These are phyloP conservation scores for Carcinoscorpius rotundicauda DNA, from an alignment of 1,140 invertebrate species.

Conservation along the genomic window DNA sequence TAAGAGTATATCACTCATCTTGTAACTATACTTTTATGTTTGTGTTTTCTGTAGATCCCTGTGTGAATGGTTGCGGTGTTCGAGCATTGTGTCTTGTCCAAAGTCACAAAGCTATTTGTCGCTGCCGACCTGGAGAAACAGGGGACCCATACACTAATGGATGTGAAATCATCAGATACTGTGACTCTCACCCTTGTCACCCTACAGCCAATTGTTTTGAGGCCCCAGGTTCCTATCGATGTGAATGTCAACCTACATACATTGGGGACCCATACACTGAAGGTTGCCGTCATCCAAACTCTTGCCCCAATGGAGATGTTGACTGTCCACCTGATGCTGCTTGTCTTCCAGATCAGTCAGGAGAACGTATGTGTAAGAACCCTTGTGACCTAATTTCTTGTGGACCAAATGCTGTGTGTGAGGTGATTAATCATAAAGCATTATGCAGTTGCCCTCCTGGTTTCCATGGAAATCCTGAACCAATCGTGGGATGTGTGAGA, in stretches of 20 bases:
- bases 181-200: slow-evolving; percentile 67
- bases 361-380: slow-evolving; percentile 63
- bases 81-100: slow-evolving; percentile 79
- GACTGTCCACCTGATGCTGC: slow-evolving; percentile 60
- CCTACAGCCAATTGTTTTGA: slow-evolving; percentile 60
- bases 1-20: slow-evolving; percentile 56
- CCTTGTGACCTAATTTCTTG: slow-evolving; percentile 62
- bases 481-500: slow-evolving; percentile 57
- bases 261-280: slow-evolving; percentile 58
- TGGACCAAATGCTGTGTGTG: slow-evolving; percentile 61
- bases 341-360: slow-evolving; percentile 47
- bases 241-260: slow-evolving; percentile 58
- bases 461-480: slow-evolving; percentile 48
- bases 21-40: slow-evolving; percentile 53
- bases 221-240: slow-evolving; percentile 46
- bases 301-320: slow-evolving; percentile 50
- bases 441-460: slow-evolving; percentile 57
- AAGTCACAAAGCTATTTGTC: slow-evolving; percentile 58
- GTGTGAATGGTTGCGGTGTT: slow-evolving; percentile 47
- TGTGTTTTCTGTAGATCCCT: slow-evolving; percentile 59
- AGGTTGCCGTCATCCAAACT: slow-evolving; percentile 54
- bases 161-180: slow-evolving; percentile 32
- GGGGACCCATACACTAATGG: slow-evolving; percentile 39
- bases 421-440: slow-evolving; percentile 55
- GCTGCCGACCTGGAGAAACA: slow-evolving; percentile 49